Base-by-base conservation (phyloP, 1,140 invertebrate species). In the Theocolax elegans region DNA sequence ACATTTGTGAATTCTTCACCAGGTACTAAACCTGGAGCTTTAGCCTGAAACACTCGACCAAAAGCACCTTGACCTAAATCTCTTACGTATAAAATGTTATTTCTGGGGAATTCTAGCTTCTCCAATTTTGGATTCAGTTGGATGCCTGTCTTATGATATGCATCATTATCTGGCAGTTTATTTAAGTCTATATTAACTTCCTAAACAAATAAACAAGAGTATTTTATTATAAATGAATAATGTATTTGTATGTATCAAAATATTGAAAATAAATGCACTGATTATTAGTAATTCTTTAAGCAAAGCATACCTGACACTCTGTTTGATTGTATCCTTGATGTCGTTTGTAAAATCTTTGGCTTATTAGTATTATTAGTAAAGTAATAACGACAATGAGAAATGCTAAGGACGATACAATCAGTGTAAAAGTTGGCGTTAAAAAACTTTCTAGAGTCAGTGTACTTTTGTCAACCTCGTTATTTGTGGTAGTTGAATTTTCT, bases 61-160 rank as follows among this genome's bases (percentile, higher is more conserved):
- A 98, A 98, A 35, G 97, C 97, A 35, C 97, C 96, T 80, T 98
- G 96, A 0, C 96, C 96, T 64, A 98, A 87, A 78, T 98, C 96
- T 70, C 92, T 87, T 46, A 98, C 92, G 76, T 97, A 98, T 72
- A 98, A 95, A 40, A 99, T 97, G 79, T 98, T 94, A 80, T 98
- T 98, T 53, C 97, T 89, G 1, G 96, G 96, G 87, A 97, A 98
- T 83, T 99, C 96, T 15, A 98, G 85, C 77, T 94, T 93, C 83
- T 98, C 95, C 27, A 99, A 87, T 80, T 96, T 97, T 1, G 96
- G 95, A 89, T 98, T 97, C 35, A 96, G 83, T 76, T 93, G 91
- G 8, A 92, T 90, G 74, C 89, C 91, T 72, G 91, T 94, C 79
- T 90, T 92, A 75, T 96, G 95, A 80, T 97, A 97, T 44, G 94